Evolutionary conservation across 2,797 vertebrate species (phyloP), one percentile per base, ranked within the genome.

Genomic region (Gadopsis bispinosus): DNA sequence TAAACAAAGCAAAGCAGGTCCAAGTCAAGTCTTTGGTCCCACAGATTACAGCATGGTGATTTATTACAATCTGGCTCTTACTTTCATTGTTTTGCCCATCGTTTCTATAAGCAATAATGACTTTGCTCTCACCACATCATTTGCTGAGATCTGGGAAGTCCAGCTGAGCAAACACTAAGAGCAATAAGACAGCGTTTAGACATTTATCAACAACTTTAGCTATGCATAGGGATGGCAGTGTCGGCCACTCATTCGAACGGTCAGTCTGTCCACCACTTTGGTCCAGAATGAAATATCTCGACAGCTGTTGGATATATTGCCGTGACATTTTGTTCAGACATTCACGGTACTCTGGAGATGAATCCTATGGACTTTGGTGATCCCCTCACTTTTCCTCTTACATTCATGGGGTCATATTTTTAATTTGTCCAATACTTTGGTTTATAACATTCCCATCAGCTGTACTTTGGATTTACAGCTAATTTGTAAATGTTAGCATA

Each of bases 1-100:
- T 73, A 83, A 84, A 69, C 54, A 66, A 79, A 61, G 22, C 47
- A 69, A 39, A 81, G 53, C 63, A 71, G 41, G 29, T 37, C 29
- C 39, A 50, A 43, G 53, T 83, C 31, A 73, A 55, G 51, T 39
- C 43, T 63, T 41, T 8, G 51, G 35, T 76, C 26, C 2, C 22
- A 20, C 43, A 53, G 48, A 19, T 72, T 58, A 58, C 62, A 61
- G 8, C 3, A 54, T 53, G 48, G 16, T 50, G 33, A 16, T 65
- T 75, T 73, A 69, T 50, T 51, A 35, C 26, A 45, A 55, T 13
- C 16, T 12, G 33, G 19, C 47, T 66, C 17, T 53, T 64, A 54
- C 20, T 56, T 51, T 53, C 19, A 41, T n/a, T 63, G 39, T 67
- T 69, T 33, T 26, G 3, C 4, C 33, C n/a, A 48, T 37, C 11